Evolutionary conservation across 1,140 invertebrate species (phyloP), one percentile per base, ranked within the genome.

Genomic region (Pogonognathellus flavescens): DNA sequence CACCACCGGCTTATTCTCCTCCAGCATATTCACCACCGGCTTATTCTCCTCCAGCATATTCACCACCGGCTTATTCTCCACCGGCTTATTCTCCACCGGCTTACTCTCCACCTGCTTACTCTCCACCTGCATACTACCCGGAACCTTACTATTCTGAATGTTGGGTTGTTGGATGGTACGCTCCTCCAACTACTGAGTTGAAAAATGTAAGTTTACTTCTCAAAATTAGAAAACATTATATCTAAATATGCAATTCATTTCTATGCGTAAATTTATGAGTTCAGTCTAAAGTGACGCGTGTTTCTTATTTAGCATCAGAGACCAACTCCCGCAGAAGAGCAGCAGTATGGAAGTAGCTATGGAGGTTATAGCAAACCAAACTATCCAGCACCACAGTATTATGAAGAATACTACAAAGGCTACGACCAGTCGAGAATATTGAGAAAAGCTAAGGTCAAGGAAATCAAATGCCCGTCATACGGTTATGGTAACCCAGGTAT

Each of bases 101-200:
- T 22, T 85, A 84, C 70, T 14, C 52, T n/a, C 14, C 62, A 0
- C 41, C 80, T 18, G n/a, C 18, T n/a, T 72, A 84, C 22, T 70
- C 80, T 16, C 72, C 66, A 83, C 41, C 60, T 7, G 14, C 66
- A 9, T 62, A 62, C 59, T 62, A 62, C 18, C 59, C 59, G 14
- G 59, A 62, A 20, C 3, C 66, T 14, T 70, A 53, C 55, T 88
- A 88, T 55, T 86, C 84, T 1, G 88, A 88, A 66, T 88, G 88
- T 70, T 88, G 80, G 70, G 88, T 88, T 41, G 83, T 83, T 18
- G 88, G 88, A 13, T 88, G 84, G 81, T 88, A 88, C 62, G 84
- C 59, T 18, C 87, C 88, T 18, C 86, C 84, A 6, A 80, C 72
- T n/a, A 86, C 83, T n/a, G 80, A 88, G 50, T 62, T 88, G 18